Conservation (phyloP, 2,888 invertebrate species). For the Muscina levida region DNA sequence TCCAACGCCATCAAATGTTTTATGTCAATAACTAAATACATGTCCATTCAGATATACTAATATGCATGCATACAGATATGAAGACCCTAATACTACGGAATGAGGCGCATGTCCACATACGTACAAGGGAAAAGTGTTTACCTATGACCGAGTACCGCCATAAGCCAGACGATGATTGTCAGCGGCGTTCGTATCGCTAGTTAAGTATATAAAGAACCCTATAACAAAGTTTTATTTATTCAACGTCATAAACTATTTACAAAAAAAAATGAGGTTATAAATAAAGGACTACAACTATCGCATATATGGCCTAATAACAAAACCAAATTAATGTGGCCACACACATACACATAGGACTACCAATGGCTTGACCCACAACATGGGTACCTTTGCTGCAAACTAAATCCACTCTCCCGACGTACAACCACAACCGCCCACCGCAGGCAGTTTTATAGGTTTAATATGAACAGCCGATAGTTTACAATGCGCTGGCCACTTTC, state of each 20-base stretch:
- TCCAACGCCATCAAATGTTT: too few relatives aligned
- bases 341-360: background rate
- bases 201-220: constrained; percentile 16
- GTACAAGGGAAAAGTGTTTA: too few relatives aligned
- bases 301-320: constrained; percentile 47
- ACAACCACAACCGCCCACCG: background rate
- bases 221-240: constrained; percentile 33
- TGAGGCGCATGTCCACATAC: too few relatives aligned
- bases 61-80: too few relatives aligned
- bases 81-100: too few relatives aligned
- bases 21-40: too few relatives aligned
- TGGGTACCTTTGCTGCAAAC: background rate
- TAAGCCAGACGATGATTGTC: background rate
- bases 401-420: background rate
- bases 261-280: constrained; percentile 45
- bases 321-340: constrained; percentile 42
- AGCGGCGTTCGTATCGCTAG: background rate
- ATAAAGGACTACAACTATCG: constrained; percentile 31
- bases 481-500: constrained; percentile 6
- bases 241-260: constrained; percentile 45
- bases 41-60: too few relatives aligned
- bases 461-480: constrained; percentile 26
- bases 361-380: background rate
- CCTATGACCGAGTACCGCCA: background rate
- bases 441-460: constrained; percentile 31